Evolutionary conservation across 2,113 vertebrate genomes (phyloP).

Genomic region (Corvus hawaiiensis): DNA sequence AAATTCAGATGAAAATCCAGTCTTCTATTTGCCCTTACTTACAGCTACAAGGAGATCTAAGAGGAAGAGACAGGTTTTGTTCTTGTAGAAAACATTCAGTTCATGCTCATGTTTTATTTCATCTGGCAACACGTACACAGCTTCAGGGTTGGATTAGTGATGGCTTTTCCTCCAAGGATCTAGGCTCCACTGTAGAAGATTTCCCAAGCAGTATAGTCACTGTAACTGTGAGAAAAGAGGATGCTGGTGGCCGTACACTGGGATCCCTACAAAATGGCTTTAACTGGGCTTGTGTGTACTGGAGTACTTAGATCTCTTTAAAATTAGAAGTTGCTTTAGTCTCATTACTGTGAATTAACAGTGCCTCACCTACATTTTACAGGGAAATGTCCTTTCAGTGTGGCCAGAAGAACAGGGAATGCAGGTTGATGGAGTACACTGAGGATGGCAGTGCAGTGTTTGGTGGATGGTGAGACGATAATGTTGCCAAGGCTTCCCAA

Average conservation of each 20-base stretch:
- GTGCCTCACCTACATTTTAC: neutral
- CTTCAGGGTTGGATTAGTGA: neutral
- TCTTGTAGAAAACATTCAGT: neutral
- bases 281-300: neutral
- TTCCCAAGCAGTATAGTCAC: neutral
- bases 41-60: neutral
- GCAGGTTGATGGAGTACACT: neutral
- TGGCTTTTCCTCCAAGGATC: neutral
- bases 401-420: neutral
- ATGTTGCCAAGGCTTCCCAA: neutral
- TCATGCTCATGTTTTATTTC: neutral
- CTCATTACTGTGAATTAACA: neutral
- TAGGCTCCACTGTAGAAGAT: neutral
- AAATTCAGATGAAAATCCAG: neutral
- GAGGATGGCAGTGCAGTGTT: neutral
- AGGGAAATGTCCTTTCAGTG: neutral
- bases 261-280: neutral
- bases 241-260: neutral
- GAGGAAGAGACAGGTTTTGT: neutral
- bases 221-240: neutral
- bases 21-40: neutral
- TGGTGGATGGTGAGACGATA: neutral
- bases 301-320: neutral
- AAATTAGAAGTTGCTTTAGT: neutral
- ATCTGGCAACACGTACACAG: neutral